A percentile compares a stretch with the other conserved stretches of the same genome.
Evolutionary conservation across 2,888 invertebrate genomes (phyloP).

Genomic region (Ametastegia equiseti): DNA sequence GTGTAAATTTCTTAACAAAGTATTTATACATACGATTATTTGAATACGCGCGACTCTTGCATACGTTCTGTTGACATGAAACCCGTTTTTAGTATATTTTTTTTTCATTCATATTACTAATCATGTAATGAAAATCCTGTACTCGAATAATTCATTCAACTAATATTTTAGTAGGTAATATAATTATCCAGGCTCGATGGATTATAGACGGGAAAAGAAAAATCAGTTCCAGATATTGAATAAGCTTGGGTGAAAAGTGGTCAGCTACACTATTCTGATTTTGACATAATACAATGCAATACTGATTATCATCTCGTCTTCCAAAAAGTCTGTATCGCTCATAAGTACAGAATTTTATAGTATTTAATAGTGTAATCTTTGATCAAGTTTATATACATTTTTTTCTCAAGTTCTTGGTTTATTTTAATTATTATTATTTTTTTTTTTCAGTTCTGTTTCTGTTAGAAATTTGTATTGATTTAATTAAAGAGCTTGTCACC

Average conservation of each 20-base stretch:
- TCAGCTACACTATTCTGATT: not conserved
- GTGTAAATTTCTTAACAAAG: slow-evolving; percentile 1
- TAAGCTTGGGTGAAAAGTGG: not conserved
- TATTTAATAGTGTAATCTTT: slow-evolving; percentile 28
- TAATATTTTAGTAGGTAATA: not conserved
- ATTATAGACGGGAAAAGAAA: not conserved
- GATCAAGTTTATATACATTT: not conserved
- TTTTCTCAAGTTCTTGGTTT: slow-evolving; percentile 47
- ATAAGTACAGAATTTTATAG: slow-evolving; percentile 45
- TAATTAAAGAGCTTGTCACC: slow-evolving; percentile 39
- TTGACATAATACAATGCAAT: not conserved
- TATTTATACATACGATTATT: not conserved
- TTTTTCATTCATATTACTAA: not conserved
- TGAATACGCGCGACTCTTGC: not conserved
- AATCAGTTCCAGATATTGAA: slow-evolving; percentile 4
- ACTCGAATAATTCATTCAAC: not conserved
- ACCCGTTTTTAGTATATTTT: not conserved
- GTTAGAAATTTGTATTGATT: not conserved
- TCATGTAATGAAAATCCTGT: not conserved
- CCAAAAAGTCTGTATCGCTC: slow-evolving; percentile 28
- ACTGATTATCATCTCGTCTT: slow-evolving; percentile 41
- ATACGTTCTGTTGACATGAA: not conserved
- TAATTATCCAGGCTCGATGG: not conserved
- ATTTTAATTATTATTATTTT: slow-evolving; percentile 45
- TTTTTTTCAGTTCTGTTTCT: not conserved